These are phyloP conservation scores for Hydrophis major DNA, from an alignment of 2,797 vertebrate genomes.

Conservation along the genomic window DNA sequence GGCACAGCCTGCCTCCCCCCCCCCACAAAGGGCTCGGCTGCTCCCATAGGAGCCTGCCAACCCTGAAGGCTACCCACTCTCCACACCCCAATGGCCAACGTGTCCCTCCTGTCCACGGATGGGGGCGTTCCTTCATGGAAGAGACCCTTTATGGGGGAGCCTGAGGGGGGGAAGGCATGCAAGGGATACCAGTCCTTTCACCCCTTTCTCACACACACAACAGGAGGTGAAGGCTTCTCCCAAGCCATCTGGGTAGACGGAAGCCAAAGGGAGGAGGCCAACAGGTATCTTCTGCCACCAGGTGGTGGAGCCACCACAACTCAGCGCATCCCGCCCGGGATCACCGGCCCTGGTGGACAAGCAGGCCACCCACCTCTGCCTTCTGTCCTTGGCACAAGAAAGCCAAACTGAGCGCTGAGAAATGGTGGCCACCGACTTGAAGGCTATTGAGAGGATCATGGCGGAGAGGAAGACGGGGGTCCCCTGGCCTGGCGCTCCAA, in stretches of 20 bases:
- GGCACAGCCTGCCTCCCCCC: conserved; percentile 47
- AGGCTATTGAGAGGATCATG: not conserved
- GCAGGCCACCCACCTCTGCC: conserved; percentile 40
- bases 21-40: conserved; percentile 60
- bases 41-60: conserved; percentile 50
- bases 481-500: conserved; percentile 72
- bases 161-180: conserved; percentile 17
- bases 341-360: conserved; percentile 57
- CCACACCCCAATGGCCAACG: conserved; percentile 37
- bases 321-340: conserved; percentile 64
- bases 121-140: conserved; percentile 46
- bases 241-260: conserved; percentile 59
- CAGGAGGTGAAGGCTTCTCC: conserved; percentile 54
- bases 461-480: conserved; percentile 65
- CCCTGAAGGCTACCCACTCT: conserved; percentile 41
- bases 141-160: conserved; percentile 32
- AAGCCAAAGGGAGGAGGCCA: conserved; percentile 30
- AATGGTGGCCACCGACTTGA: not conserved
- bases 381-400: conserved; percentile 56
- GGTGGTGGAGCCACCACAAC: conserved; percentile 46
- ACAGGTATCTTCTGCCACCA: conserved; percentile 39
- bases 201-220: rapidly evolving
- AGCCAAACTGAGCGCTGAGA: not conserved
- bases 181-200: not conserved
- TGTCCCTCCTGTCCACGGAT: conserved; percentile 24